These are phyloP conservation scores for Trichonephila clavipes DNA, from an alignment of 1,140 invertebrate species.

Conservation along the genomic window DNA sequence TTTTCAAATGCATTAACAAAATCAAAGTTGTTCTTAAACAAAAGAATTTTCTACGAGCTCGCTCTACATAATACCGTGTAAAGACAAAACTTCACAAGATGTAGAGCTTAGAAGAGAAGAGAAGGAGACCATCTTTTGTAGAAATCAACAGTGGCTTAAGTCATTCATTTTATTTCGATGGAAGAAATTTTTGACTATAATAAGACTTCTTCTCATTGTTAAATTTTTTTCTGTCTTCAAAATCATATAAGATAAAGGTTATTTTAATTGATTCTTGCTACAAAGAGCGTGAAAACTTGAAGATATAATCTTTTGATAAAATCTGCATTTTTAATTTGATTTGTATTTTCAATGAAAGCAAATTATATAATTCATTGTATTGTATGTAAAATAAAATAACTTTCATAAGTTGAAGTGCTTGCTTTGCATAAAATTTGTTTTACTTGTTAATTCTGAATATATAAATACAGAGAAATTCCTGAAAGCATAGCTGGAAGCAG, in stretches of 20 bases:
- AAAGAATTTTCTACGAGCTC: constrained; percentile 25
- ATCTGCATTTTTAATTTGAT: not conserved
- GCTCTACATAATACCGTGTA: constrained; percentile 36
- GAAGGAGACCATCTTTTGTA: not conserved
- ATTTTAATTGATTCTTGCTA: not conserved
- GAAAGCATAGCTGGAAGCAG: too few species aligned
- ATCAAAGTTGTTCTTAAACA: constrained; percentile 53
- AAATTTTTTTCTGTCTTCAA: not conserved
- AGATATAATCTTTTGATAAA: not conserved
- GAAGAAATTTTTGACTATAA: not conserved
- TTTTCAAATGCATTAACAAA: constrained; percentile 64
- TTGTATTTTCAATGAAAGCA: not conserved
- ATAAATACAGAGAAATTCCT: too few species aligned
- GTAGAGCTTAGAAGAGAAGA: not conserved
- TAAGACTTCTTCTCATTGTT: not conserved
- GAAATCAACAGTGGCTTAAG: not conserved
- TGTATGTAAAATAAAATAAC: not conserved
- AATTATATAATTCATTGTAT: not conserved
- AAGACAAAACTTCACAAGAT: not conserved
- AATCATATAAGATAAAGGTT: not conserved
- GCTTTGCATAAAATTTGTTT: too few species aligned
- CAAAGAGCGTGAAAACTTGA: not conserved
- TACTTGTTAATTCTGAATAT: too few species aligned
- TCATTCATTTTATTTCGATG: not conserved
- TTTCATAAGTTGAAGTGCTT: not conserved